Conservation (phyloP, 2,888 invertebrate genomes). For the Falcaria lacertinaria region DNA sequence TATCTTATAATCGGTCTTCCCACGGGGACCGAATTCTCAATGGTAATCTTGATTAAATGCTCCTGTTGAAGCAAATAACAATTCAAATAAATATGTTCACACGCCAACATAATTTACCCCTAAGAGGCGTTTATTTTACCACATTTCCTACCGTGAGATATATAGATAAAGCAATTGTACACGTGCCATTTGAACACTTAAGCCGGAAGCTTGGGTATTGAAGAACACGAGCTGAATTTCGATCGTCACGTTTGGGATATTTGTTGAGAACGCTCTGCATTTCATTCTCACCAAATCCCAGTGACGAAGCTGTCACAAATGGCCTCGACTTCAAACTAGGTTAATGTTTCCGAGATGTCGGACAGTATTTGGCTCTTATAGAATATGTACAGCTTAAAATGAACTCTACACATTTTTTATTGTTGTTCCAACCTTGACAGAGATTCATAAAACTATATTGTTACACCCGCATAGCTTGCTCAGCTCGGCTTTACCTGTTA, state of each 20-base stretch:
- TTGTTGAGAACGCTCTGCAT: conserved; percentile 5
- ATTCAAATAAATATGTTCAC: conserved; percentile 22
- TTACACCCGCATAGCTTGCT: conserved; percentile 30
- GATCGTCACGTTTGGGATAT: conserved; percentile 5
- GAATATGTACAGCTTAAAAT: conserved; percentile 34
- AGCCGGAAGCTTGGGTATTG: conserved; percentile 11
- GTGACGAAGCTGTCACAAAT: conserved; percentile 46
- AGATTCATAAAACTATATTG: conserved; percentile 36
- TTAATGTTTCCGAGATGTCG: conserved; percentile 66
- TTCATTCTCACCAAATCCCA: conserved; percentile 31
- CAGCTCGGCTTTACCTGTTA: conserved; percentile 21
- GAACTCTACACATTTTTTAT: conserved; percentile 30
- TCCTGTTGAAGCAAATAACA: conserved; percentile 41
- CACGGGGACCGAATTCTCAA: conserved; percentile 35
- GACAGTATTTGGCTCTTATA: conserved; percentile 51
- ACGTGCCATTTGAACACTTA: conserved; percentile 8
- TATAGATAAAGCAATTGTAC: conserved; percentile 15
- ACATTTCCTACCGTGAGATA: conserved; percentile 15
- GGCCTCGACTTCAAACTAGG: conserved; percentile 63
- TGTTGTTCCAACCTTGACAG: conserved; percentile 49
- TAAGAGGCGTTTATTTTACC: conserved; percentile 17
- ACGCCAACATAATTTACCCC: conserved; percentile 25
- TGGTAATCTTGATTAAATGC: conserved; percentile 50
- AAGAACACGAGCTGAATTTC: neutral
- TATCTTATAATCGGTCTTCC: conserved; percentile 39